Conservation (phyloP, 2,113 vertebrate genomes). For the Drymodes brunneopygia region DNA sequence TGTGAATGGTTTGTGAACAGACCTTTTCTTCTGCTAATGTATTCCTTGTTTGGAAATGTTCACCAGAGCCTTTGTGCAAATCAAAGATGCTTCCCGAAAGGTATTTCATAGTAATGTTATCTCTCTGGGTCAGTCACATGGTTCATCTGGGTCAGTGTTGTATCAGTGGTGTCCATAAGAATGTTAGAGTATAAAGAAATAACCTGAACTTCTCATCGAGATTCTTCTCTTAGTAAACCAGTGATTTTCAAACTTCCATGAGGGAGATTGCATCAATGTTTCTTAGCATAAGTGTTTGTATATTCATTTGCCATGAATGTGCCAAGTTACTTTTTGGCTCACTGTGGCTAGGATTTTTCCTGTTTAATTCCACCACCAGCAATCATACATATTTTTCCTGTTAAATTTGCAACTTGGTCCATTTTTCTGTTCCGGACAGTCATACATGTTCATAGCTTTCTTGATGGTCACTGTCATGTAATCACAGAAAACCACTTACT, state of each 20-base stretch:
- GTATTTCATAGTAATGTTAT: neutral
- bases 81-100: neutral
- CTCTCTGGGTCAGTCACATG: neutral
- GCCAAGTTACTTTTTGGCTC: neutral
- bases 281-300: neutral
- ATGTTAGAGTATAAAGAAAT: neutral
- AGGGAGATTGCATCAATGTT: neutral
- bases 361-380: neutral
- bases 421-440: neutral
- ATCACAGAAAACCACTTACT: neutral
- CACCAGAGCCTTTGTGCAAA: neutral
- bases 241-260: neutral
- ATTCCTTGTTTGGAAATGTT: constrained; percentile 10
- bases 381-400: neutral
- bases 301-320: neutral
- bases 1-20: constrained; percentile 37
- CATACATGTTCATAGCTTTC: neutral
- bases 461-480: neutral
- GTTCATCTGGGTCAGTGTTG: neutral
- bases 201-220: neutral
- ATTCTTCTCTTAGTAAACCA: neutral
- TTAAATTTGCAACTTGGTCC: neutral
- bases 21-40: constrained; percentile 1
- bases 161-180: neutral
- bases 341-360: neutral